phyloP scores from a whole-genome alignment of 2,888 invertebrate species.

The Helleia helle region DNA sequence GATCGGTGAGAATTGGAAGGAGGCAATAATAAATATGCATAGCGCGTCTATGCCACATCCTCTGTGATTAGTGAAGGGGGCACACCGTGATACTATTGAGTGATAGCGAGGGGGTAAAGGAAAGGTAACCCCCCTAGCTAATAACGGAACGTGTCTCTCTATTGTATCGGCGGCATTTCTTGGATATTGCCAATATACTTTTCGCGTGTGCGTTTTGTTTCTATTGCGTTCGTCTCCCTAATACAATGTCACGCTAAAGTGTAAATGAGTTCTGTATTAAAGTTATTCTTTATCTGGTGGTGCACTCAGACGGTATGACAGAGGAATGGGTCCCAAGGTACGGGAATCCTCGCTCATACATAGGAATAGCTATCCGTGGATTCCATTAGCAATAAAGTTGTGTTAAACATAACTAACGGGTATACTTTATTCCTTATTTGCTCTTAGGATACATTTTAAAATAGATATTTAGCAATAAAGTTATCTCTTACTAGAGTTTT shows the following conservation, averaged over 20 bases:
- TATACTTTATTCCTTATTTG: neutral
- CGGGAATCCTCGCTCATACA: conserved; percentile 10
- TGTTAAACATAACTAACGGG: conserved; percentile 2
- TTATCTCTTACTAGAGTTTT: too few relatives aligned
- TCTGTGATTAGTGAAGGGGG: conserved; percentile 62
- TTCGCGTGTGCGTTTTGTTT: conserved; percentile 62
- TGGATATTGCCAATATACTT: conserved; percentile 69
- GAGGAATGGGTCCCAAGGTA: conserved; percentile 17
- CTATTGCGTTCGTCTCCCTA: conserved; percentile 34
- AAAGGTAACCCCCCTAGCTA: conserved; percentile 57
- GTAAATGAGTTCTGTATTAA: conserved; percentile 10
- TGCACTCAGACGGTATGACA: neutral
- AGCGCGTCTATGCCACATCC: conserved; percentile 69
- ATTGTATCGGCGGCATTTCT: conserved; percentile 64
- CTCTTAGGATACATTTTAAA: too few relatives aligned
- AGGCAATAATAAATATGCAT: conserved; percentile 71
- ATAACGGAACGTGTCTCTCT: conserved; percentile 59
- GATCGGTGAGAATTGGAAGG: conserved; percentile 62
- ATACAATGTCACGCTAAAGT: neutral
- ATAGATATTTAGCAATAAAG: too few relatives aligned
- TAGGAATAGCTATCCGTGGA: conserved; percentile 4
- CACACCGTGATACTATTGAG: conserved; percentile 63
- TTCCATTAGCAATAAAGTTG: conserved; percentile 7
- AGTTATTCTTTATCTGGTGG: neutral
- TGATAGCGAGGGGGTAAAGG: conserved; percentile 63